Base-by-base conservation (phyloP, 2,888 invertebrate genomes). In the Tineola bisselliella region DNA sequence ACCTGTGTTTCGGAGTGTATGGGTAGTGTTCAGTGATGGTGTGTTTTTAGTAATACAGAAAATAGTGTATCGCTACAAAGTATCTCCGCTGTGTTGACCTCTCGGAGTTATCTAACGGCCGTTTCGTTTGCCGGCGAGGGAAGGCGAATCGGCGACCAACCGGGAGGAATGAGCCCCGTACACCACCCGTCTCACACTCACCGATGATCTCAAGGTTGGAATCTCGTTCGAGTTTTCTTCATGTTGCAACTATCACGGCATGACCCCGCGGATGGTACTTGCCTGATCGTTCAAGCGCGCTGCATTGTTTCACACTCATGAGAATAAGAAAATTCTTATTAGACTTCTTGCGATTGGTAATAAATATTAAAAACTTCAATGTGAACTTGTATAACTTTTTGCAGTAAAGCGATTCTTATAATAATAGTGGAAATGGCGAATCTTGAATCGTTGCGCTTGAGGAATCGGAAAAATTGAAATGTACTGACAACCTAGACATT, bases 131-230 rank as follows among this genome's bases (percentile, higher is more conserved):
- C 72, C 74, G 72, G 81, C 81, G 81, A 83, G 82, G 81, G 79
- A 84, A 78, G 83, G 84, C 83, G 82, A 71, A 44, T 77, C 72
- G 73, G 74, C 75, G 75, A 76, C 30, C 72, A 70, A 79, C 78
- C 81, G 86, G 87, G 86, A 87, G 86, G 84, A 84, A 87, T 87
- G 87, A 86, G 84, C 84, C 84, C 84, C 80, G 84, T 75, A 77
- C 75, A 83, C 75, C 77, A 83, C 77, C 76, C 75, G 69, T 80
- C 77, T 76, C 74, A 77, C 78, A 83, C 82, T 81, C 80, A 84
- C 84, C 87, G 86, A 87, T 87, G 87, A 87, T 86, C 86, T 86
- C 86, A 83, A 86, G 87, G 87, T 87, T 81, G 75, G 83, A 70
- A 74, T 71, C 68, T 70, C 66, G 68, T 65, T 68, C 64, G 61